Conservation (phyloP, 2,113 vertebrate genomes). For the Aspidoscelis tigris region DNA sequence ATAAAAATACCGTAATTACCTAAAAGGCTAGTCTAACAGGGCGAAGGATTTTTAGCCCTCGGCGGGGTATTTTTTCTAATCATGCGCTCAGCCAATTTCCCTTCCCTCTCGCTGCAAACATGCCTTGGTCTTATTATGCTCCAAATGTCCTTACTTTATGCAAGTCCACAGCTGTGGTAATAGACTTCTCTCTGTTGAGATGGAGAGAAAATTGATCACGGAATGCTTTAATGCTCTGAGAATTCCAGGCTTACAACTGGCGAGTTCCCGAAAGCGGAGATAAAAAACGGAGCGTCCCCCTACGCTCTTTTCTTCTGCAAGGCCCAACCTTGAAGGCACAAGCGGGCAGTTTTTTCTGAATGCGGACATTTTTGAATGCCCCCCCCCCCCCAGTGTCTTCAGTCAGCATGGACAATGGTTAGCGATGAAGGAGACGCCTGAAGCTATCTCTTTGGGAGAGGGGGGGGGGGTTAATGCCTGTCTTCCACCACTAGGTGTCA, state of each 20-base stretch:
- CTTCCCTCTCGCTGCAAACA: background rate
- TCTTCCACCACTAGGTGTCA: no score
- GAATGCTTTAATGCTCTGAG: slow-evolving; percentile 22
- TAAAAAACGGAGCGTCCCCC: background rate
- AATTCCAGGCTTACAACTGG: slow-evolving; percentile 23
- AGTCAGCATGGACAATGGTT: no score
- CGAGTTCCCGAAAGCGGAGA: accelerated
- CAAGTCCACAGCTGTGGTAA: slow-evolving; percentile 60
- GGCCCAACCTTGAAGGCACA: no score
- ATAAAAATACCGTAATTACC: background rate
- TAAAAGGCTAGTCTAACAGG: background rate
- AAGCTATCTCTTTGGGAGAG: no score
- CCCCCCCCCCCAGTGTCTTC: no score
- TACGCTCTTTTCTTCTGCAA: no score
- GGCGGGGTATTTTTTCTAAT: background rate
- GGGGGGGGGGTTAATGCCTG: no score
- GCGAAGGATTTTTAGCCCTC: background rate
- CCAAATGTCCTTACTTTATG: slow-evolving; percentile 64
- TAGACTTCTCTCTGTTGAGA: slow-evolving; percentile 51
- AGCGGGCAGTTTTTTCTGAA: no score
- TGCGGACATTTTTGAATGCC: no score
- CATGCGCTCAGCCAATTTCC: background rate
- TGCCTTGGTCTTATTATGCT: slow-evolving; percentile 44
- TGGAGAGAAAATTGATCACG: slow-evolving; percentile 46
- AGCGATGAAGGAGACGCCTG: no score